These are phyloP conservation scores for Cecidostiba fungosa DNA, from an alignment of 2,888 invertebrate species.

Conservation along the genomic window DNA sequence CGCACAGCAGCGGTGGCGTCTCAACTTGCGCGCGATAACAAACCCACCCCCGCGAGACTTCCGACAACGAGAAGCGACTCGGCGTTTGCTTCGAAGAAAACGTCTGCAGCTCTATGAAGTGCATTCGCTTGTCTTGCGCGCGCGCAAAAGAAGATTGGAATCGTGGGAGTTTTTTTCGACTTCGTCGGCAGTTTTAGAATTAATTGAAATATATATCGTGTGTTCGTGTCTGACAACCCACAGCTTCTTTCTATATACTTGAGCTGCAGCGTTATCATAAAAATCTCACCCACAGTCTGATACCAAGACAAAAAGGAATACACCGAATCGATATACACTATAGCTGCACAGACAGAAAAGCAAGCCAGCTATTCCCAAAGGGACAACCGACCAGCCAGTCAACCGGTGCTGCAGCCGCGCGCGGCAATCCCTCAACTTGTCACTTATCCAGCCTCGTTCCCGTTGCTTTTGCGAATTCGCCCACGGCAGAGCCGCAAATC, in stretches of 20 bases:
- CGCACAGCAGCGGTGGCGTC: not conserved
- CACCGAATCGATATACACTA: not conserved
- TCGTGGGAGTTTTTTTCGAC: not conserved
- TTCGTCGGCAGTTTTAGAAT: not conserved
- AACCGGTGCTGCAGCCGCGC: conserved; percentile 30
- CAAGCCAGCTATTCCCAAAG: not conserved
- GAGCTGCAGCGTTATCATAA: too few relatives aligned
- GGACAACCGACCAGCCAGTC: not conserved
- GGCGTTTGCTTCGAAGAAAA: not conserved
- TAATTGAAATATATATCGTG: not conserved
- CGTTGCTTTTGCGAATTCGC: conserved; percentile 36
- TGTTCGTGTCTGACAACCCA: not conserved
- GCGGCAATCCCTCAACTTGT: conserved; percentile 78
- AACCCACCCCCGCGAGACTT: conserved; percentile 2
- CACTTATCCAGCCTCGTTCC: conserved; percentile 71
- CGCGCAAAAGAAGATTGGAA: not conserved
- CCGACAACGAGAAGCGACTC: not conserved
- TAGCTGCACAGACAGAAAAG: not conserved
- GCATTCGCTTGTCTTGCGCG: not conserved
- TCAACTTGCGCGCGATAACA: conserved; percentile 19
- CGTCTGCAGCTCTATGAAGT: not conserved
- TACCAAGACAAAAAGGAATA: too few relatives aligned
- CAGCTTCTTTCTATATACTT: too few relatives aligned
- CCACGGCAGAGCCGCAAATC: conserved; percentile 33
- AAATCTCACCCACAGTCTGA: too few relatives aligned